A percentile compares a stretch with the other conserved stretches of the same genome.
phyloP scores from a whole-genome alignment of 2,888 invertebrate genomes.

The Catonia carolina region DNA sequence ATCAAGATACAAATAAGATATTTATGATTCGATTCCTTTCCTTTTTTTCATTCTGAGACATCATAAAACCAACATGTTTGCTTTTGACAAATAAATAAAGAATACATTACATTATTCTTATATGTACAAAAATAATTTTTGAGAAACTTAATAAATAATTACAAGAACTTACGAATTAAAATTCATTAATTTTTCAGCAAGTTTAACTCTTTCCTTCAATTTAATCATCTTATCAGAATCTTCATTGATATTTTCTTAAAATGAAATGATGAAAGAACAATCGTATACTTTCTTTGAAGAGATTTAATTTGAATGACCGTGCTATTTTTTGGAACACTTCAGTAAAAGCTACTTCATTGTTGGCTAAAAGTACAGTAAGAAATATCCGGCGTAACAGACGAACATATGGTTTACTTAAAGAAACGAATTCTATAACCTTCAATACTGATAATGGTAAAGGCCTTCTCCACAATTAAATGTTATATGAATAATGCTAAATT shows the following conservation, averaged over 20 bases:
- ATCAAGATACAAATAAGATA: too few species aligned
- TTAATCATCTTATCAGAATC: conserved; percentile 41
- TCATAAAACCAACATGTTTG: too few species aligned
- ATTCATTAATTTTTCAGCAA: conserved; percentile 51
- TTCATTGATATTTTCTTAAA: conserved; percentile 43
- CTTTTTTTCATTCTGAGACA: too few species aligned
- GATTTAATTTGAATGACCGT: conserved; percentile 63
- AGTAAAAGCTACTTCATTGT: conserved; percentile 51
- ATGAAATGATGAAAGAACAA: conserved; percentile 85
- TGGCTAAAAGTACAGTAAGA: conserved; percentile 62
- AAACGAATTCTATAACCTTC: conserved; percentile 85
- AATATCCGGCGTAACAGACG: conserved; percentile 72
- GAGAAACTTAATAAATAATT: too few species aligned
- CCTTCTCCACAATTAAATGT: conserved; percentile 71
- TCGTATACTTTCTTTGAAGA: conserved; percentile 74
- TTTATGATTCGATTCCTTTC: too few species aligned
- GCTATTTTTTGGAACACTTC: conserved; percentile 68
- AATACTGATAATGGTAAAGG: conserved; percentile 73
- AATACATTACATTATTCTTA: too few species aligned
- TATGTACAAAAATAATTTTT: too few species aligned
- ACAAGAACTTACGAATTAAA: too few species aligned
- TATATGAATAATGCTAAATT: conserved; percentile 74
- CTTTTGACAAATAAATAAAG: too few species aligned
- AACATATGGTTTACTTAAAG: conserved; percentile 72
- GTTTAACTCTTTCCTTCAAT: conserved; percentile 52